Evolutionary conservation across 2,113 vertebrate species (phyloP), one percentile per base, ranked within the genome.

Genomic region (Aegotheles bennettii): DNA sequence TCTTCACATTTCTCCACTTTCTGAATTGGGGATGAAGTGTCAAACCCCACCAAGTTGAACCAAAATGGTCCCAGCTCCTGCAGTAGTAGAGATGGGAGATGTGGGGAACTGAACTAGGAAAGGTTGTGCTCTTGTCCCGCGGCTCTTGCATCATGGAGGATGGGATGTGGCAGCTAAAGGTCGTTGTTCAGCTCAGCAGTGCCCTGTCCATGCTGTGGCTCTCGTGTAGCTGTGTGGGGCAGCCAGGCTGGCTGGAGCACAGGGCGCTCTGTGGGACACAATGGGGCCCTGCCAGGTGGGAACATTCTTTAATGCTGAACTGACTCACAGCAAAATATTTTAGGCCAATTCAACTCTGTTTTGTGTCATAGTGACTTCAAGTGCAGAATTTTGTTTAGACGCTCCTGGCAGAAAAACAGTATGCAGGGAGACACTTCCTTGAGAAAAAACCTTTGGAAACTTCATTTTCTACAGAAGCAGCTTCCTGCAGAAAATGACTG

Each of bases 161-260:
- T 31, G 53, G 21, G 51, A 76, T 28, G 26, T 59, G 40, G 50
- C 10, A 60, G 69, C 79, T 74, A 19, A 35, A 5, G 2, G 12
- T 42, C 57, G 51, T 53, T 2, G 6, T 17, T 25, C 16, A 23
- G 50, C 80, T 70, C 1, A 0, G 40, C 16, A 53, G 17, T 18
- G 6, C 38, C 67, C 64, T 38, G 47, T n/a, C 82, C 38, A 0
- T 4, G 36, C 77, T 47, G 61, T 38, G 8, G 35, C 71, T 83
- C 60, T 33, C 0, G 4, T 47, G 24, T 0, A 11, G 74, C 54
- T 40, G 8, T 33, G 36, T 14, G 11, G 36, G 5, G 11, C 43
- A 33, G 77, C 33, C 60, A 2, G 69, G 50, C 68, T 53, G 69
- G 54, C 75, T 78, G 81, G 48, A 64, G 69, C 64, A 15, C 50